These are phyloP conservation scores for Myotis davidii DNA, from an alignment of 2,113 vertebrate genomes.

Conservation along the genomic window DNA sequence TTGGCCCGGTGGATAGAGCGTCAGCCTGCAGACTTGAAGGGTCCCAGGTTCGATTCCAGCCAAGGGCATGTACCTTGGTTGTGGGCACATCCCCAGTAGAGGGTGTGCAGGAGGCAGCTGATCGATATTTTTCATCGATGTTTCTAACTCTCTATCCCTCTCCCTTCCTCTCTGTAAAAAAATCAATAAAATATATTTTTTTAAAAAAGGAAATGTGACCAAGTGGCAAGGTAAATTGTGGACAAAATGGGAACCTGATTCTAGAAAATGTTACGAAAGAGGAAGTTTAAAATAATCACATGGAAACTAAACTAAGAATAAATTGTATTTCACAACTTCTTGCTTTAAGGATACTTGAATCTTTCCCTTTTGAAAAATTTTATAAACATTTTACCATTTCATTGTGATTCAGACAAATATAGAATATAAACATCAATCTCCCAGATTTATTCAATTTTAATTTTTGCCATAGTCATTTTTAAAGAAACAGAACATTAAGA, in stretches of 20 bases:
- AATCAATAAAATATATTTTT: no score
- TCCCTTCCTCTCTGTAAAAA: no score
- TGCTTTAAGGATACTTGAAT: neutral
- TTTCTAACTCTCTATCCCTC: no score
- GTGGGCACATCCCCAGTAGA: no score
- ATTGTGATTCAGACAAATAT: neutral
- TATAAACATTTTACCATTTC: neutral
- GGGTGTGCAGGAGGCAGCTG: no score
- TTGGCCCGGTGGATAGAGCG: no score
- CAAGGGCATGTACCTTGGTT: no score
- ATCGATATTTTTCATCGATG: no score
- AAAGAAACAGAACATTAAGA: neutral
- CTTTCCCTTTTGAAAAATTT: slow-evolving; percentile 25
- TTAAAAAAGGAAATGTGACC: neutral
- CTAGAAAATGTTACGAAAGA: neutral
- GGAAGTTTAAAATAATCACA: neutral
- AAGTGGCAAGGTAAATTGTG: neutral
- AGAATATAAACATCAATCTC: neutral
- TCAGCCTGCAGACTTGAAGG: no score
- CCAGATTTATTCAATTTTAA: neutral
- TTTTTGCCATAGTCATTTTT: neutral
- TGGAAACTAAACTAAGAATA: neutral
- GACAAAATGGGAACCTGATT: neutral
- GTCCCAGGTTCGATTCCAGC: no score
- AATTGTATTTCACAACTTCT: neutral